phyloP scores from a whole-genome alignment of 2,113 vertebrate genomes.

The Melanostigma gelatinosum region DNA sequence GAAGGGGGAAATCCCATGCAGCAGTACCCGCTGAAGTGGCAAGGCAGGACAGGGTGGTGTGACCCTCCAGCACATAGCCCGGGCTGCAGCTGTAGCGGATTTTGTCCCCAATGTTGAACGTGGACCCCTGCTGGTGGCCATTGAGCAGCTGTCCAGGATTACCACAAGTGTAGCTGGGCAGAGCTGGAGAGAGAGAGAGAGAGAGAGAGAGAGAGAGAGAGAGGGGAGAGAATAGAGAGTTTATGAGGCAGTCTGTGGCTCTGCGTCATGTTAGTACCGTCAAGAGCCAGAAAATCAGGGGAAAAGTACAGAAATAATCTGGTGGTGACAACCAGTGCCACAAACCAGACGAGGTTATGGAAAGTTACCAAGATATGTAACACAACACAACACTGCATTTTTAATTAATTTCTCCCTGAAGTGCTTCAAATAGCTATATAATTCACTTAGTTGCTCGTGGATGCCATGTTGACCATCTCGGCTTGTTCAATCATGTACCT shows the following conservation, averaged over 20 bases:
- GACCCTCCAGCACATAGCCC: slow-evolving; percentile 94
- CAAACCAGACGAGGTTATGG: not conserved
- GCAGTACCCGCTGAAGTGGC: slow-evolving; percentile 87
- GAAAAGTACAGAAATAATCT: not conserved
- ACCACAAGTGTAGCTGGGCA: slow-evolving; percentile 96
- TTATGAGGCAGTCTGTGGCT: slow-evolving; percentile 29
- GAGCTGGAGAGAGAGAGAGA: slow-evolving; percentile 80
- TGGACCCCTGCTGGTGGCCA: slow-evolving; percentile 92
- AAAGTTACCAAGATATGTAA: not conserved
- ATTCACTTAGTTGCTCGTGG: not conserved
- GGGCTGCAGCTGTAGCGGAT: slow-evolving; percentile 96
- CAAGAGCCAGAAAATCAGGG: slow-evolving; percentile 9
- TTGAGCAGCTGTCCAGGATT: slow-evolving; percentile 94
- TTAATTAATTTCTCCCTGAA: not conserved
- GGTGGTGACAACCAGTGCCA: slow-evolving; percentile 15
- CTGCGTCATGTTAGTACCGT: slow-evolving; percentile 8
- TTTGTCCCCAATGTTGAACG: slow-evolving; percentile 95
- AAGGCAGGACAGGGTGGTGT: slow-evolving; percentile 93
- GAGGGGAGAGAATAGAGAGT: not conserved
- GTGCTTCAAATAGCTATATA: not conserved
- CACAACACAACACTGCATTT: not conserved
- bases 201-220: slow-evolving; percentile 23
- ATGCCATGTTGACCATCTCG: slow-evolving; percentile 5
- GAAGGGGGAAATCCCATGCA: slow-evolving; percentile 97
- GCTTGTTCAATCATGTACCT: slow-evolving; percentile 19